Evolutionary conservation across 1,140 invertebrate species (phyloP), one percentile per base, ranked within the genome.

Genomic region (Lordiphosa collinella): DNA sequence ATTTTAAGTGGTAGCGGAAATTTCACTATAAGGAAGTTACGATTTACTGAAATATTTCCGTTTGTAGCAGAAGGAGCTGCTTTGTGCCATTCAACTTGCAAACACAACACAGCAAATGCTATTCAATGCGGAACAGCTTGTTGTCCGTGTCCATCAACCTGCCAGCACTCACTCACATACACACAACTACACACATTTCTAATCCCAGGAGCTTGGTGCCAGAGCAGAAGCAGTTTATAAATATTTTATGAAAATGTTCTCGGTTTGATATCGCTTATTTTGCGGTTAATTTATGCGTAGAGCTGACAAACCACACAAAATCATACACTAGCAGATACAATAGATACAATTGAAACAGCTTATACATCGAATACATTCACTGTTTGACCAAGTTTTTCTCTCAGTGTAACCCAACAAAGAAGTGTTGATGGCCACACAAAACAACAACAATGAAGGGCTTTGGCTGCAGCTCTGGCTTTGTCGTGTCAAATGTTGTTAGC

Each of bases 21-120:
- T 80, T 80, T 80, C 61, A 67, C 61, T 67, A 75, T 56, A 55
- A 80, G 76, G 58, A 80, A 74, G 75, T 67, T 61, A 75, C 79
- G 76, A 82, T 82, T 82, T 80, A 80, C 79, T 80, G 71, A 82
- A 80, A 75, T 80, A 82, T 75, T 80, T 80, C 76, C 76, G 75
- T 25, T 54, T 37, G 10, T 40, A 13, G 36, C 14, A 48, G 13
- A 16, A 18, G 10, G 18, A 31, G 9, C 38, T 7, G 22, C 16
- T 29, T 44, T 44, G 41, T 44, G 41, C 11, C 41, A 44, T 44
- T 22, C 41, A 44, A 44, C n/a, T 29, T 38, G 22, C 5, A 25
- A 4, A 18, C 1, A 18, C 16, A 4, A 18, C 16, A 18, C 16
- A 18, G 16, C 16, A 18, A 18, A 18, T 44, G 41, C 10, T 16